A percentile compares a stretch with the other conserved stretches of the same genome.
phyloP scores from a whole-genome alignment of 2,113 vertebrate species.

The Danionella cerebrum region DNA sequence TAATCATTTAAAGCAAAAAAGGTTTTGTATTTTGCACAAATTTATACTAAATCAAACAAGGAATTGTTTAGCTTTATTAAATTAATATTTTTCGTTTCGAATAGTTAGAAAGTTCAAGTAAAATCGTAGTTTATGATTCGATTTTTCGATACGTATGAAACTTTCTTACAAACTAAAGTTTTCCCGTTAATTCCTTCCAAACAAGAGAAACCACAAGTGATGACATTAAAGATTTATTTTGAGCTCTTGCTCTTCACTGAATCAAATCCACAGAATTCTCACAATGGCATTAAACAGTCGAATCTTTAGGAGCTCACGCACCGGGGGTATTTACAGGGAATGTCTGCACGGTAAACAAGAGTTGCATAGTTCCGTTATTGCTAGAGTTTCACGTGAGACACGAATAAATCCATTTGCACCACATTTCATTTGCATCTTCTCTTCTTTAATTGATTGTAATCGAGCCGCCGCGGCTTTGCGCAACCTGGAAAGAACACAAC shows the following conservation, averaged over 20 bases:
- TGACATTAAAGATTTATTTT: conserved; percentile 26
- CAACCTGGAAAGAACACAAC: background rate
- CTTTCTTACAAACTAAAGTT: background rate
- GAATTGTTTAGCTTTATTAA: too few relatives aligned
- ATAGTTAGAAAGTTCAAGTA: too few relatives aligned
- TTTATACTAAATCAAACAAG: too few relatives aligned
- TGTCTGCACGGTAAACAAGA: background rate
- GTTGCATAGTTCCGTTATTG: conserved; percentile 34
- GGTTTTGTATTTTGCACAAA: too few relatives aligned
- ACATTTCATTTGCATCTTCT: background rate
- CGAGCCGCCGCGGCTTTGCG: background rate
- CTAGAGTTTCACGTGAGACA: conserved; percentile 7
- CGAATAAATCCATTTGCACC: background rate
- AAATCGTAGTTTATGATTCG: too few relatives aligned
- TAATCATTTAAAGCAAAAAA: too few relatives aligned
- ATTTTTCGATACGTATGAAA: background rate
- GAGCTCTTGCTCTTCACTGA: background rate
- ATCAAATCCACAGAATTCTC: background rate
- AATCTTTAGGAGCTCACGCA: background rate
- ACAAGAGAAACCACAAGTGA: background rate
- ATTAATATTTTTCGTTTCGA: too few relatives aligned
- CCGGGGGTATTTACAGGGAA: background rate
- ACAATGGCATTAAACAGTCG: too few relatives aligned
- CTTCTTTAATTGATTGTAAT: background rate
- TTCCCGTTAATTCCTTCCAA: background rate